These are phyloP conservation scores for Machimus rusticus DNA, from an alignment of 2,888 invertebrate species.

Conservation along the genomic window DNA sequence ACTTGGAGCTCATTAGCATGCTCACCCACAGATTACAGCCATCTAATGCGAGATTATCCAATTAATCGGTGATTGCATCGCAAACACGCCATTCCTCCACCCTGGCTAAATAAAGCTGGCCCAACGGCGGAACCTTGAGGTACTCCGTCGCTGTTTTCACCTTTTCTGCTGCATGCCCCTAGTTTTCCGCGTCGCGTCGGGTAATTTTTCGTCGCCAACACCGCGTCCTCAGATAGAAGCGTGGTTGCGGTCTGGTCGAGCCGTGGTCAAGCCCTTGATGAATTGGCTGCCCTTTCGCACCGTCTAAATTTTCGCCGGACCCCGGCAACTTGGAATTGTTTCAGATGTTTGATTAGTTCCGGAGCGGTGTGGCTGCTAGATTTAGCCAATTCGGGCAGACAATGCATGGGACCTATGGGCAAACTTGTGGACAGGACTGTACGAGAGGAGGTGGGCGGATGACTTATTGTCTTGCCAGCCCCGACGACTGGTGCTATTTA, in stretches of 20 bases:
- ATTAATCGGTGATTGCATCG: slow-evolving; percentile 20
- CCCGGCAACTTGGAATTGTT: not conserved
- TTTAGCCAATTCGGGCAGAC: not conserved
- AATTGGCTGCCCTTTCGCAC: not conserved
- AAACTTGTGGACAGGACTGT: slow-evolving; percentile 3
- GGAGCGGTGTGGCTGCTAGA: not conserved
- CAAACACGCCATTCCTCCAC: not conserved
- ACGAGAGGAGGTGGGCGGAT: not conserved
- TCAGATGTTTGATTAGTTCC: slow-evolving; percentile 8
- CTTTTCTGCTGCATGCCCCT: not conserved
- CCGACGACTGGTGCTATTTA: not conserved
- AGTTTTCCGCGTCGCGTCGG: not conserved
- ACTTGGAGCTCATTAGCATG: slow-evolving; percentile 29
- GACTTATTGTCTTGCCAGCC: slow-evolving; percentile 16
- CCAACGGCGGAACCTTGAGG: not conserved
- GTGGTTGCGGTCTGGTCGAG: not conserved
- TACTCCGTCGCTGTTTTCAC: not conserved
- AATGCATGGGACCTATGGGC: not conserved
- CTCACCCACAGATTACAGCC: slow-evolving; percentile 25
- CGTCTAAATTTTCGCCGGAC: not conserved
- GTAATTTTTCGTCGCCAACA: not conserved
- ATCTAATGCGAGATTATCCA: slow-evolving; percentile 31
- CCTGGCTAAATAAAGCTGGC: not conserved
- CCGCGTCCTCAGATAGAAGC: not conserved
- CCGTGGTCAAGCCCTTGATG: not conserved